A percentile compares a stretch with the other conserved stretches of the same genome.
Evolutionary conservation across 2,888 invertebrate species (phyloP).

Genomic region (Himalopsyche tibetana): DNA sequence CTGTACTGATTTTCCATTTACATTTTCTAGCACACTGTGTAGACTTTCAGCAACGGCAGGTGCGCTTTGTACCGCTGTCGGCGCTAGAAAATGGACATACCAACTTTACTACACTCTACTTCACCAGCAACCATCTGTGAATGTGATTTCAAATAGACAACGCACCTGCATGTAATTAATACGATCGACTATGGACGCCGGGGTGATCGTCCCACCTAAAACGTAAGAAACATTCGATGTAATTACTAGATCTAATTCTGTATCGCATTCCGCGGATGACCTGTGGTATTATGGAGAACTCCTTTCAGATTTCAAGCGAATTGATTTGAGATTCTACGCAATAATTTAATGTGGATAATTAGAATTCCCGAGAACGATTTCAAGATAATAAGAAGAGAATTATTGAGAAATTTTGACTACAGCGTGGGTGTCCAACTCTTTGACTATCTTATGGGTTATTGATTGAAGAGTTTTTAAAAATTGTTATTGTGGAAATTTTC

Average conservation of each 20-base stretch:
- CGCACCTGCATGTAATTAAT: slow-evolving; percentile 61
- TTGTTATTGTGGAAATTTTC: too few species aligned
- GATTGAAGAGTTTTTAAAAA: too few species aligned
- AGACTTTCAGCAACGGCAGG: neutral
- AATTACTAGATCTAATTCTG: slow-evolving; percentile 2
- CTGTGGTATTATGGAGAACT: slow-evolving; percentile 37
- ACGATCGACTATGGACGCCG: slow-evolving; percentile 13
- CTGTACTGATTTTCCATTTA: neutral
- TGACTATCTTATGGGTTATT: too few species aligned
- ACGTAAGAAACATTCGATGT: neutral
- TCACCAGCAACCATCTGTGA: slow-evolving; percentile 27
- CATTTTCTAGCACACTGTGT: neutral
- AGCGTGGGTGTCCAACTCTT: too few species aligned
- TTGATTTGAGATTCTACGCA: too few species aligned
- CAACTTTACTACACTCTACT: neutral
- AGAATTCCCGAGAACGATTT: too few species aligned
- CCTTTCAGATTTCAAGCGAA: neutral
- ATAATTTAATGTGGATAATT: too few species aligned
- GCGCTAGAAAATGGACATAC: slow-evolving; percentile 43
- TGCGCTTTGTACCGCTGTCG: slow-evolving; percentile 31
- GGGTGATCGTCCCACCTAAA: slow-evolving; percentile 31
- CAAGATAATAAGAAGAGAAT: too few species aligned
- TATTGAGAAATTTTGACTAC: too few species aligned
- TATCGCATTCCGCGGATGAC: slow-evolving; percentile 1
- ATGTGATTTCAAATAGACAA: slow-evolving; percentile 50